Conservation (phyloP, 2,888 invertebrate genomes). For the Unio pictorum region DNA sequence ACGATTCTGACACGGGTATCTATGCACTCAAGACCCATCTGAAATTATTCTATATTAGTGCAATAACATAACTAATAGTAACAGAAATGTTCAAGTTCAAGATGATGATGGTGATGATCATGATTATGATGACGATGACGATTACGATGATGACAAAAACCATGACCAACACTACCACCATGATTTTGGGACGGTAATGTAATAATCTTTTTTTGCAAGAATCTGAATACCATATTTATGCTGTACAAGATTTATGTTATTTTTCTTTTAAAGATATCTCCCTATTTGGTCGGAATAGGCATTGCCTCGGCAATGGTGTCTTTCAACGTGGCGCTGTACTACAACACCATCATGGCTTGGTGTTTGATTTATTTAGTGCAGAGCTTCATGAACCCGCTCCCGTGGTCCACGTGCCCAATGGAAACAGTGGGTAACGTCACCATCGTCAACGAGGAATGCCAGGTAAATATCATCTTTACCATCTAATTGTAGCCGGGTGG, state of each 20-base stretch:
- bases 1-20: no score
- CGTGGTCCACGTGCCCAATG: slow-evolving; percentile 87
- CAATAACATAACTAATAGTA: no score
- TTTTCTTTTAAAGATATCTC: slow-evolving; percentile 79
- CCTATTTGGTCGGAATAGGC: slow-evolving; percentile 92
- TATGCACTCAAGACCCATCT: no score
- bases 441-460: slow-evolving; percentile 28
- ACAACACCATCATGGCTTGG: slow-evolving; percentile 98
- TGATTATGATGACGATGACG: no score
- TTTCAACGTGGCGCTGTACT: slow-evolving; percentile 93
- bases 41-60: no score
- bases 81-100: no score
- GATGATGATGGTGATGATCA: no score
- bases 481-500: no score
- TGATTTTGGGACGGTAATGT: neutral
- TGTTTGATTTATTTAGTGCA: slow-evolving; percentile 94
- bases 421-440: slow-evolving; percentile 26
- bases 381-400: slow-evolving; percentile 88
- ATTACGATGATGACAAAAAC: no score
- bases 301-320: slow-evolving; percentile 93
- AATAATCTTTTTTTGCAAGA: neutral
- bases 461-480: slow-evolving; percentile 12
- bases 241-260: neutral
- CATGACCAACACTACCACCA: neutral
- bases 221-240: no score